These are phyloP conservation scores for Corythoichthys intestinalis DNA, from an alignment of 2,113 vertebrate genomes.

Conservation along the genomic window DNA sequence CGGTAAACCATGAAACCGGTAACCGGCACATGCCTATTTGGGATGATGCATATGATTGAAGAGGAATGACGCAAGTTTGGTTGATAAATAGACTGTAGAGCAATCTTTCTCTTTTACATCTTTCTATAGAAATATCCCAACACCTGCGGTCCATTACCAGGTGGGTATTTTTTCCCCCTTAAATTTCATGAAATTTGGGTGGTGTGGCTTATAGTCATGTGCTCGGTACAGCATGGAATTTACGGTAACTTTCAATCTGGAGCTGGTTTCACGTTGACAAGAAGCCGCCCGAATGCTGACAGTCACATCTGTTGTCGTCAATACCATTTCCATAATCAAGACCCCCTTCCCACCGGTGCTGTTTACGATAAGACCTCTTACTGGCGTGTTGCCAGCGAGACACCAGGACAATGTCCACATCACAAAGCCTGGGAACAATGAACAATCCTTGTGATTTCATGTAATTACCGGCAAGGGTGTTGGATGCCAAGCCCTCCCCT, in stretches of 20 bases:
- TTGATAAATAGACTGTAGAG: too few relatives aligned
- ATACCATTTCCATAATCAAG: constrained; percentile 60
- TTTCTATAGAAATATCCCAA: too few relatives aligned
- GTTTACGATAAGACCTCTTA: constrained; percentile 47
- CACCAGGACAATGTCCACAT: constrained; percentile 62
- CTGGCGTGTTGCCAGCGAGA: constrained; percentile 49
- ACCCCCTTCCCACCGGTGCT: constrained; percentile 17
- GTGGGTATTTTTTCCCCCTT: too few relatives aligned
- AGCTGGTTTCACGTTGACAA: constrained; percentile 1
- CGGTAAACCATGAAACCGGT: too few relatives aligned
- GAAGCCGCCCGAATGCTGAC: constrained; percentile 32
- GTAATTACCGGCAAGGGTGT: constrained; percentile 56
- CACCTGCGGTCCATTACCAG: too few relatives aligned
- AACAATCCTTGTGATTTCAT: constrained; percentile 55
- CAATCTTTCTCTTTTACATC: too few relatives aligned
- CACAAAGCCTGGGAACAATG: constrained; percentile 56
- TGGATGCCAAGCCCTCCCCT: constrained; percentile 18
- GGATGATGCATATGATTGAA: too few relatives aligned
- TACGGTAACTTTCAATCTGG: constrained; percentile 11
- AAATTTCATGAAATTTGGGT: too few relatives aligned
- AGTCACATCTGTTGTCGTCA: constrained; percentile 64
- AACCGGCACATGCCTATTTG: too few relatives aligned
- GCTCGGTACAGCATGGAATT: too few relatives aligned
- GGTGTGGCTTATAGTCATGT: too few relatives aligned
- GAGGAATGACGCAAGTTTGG: too few relatives aligned